A percentile compares a stretch with the other conserved stretches of the same genome.
phyloP scores from a whole-genome alignment of 2,797 vertebrate genomes.

The Natrix natrix region DNA sequence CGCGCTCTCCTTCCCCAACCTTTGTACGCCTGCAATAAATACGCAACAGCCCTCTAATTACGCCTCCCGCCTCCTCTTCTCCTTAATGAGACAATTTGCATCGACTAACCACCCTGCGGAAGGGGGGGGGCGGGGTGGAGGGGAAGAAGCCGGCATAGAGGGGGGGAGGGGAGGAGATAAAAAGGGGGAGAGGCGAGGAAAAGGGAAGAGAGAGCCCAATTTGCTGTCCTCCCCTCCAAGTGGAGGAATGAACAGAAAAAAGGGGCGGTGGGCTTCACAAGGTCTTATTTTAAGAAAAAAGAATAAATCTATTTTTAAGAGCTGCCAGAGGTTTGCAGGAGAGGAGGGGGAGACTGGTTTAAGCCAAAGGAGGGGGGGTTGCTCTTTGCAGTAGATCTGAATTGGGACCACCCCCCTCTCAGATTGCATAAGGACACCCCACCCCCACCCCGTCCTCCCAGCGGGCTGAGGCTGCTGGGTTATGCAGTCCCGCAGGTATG shows the following conservation, averaged over 20 bases:
- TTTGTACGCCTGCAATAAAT: conserved; percentile 28
- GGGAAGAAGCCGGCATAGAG: background rate
- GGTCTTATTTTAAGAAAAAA: too few species aligned
- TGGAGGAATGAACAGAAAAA: too few species aligned
- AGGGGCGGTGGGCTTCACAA: too few species aligned
- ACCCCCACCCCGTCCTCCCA: too few species aligned
- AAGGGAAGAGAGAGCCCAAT: background rate
- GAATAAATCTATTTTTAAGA: too few species aligned
- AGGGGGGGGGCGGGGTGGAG: background rate
- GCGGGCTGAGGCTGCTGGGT: background rate
- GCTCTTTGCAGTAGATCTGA: background rate
- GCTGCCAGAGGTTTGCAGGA: too few species aligned
- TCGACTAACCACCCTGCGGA: conserved; percentile 10
- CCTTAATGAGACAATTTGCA: conserved; percentile 53
- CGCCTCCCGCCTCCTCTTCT: conserved; percentile 15
- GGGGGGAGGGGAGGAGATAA: too few species aligned
- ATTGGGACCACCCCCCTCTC: background rate
- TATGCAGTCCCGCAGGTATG: background rate
- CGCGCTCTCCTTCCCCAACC: background rate
- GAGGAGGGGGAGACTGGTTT: too few species aligned
- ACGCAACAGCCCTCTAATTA: conserved; percentile 32
- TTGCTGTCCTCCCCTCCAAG: too few species aligned
- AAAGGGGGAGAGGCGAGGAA: background rate
- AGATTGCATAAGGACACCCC: background rate
- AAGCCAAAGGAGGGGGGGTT: too few species aligned